Evolutionary conservation across 2,888 invertebrate species (phyloP), one percentile per base, ranked within the genome.

Genomic region (Leucophenga maculata): DNA sequence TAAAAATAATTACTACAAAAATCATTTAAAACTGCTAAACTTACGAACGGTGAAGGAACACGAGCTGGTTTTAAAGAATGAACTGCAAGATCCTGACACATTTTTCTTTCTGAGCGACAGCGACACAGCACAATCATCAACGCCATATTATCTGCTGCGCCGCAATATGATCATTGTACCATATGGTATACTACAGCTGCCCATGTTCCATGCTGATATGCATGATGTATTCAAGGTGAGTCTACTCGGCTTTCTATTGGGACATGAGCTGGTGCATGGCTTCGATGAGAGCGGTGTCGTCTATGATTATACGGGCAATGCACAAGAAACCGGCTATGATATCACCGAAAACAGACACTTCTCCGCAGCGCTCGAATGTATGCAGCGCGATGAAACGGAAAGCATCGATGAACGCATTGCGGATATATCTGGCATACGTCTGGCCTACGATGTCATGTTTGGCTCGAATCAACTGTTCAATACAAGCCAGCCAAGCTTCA

Each of bases 231-330:
- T 84, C 31, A 84, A 82, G 67, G 62, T 78, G 11, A 79, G 86
- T 11, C 46, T 80, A 1, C 20, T 86, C 59, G 87, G 86, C 1
- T 87, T 87, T 48, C 70, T 86, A 3, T 69, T 87, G 3, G 75
- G 82, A 0, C 88, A 87, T 13, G 87, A 87, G 68, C 52, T 87
- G 0, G 73, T 79, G 3, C 87, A 87, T 18, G 85, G 79, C 3
- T 85, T 87, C 26, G 87, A 80, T 46, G 69, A 69, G 0, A 60
- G 11, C 0, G 84, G 85, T 0, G 20, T 86, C 0, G 0, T 11
- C 0, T 75, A 67, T 1, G 80, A 85, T 69, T 66, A 60, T 4
- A 44, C 67, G 0, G 87, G 86, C 3, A 77, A 78, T 22, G 32
- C 1, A 14, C 50, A 72, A 6, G 69, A 74, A 3, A 4, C 20